Base-by-base conservation (phyloP, 2,113 vertebrate species). In the Alaudala cheleensis region DNA sequence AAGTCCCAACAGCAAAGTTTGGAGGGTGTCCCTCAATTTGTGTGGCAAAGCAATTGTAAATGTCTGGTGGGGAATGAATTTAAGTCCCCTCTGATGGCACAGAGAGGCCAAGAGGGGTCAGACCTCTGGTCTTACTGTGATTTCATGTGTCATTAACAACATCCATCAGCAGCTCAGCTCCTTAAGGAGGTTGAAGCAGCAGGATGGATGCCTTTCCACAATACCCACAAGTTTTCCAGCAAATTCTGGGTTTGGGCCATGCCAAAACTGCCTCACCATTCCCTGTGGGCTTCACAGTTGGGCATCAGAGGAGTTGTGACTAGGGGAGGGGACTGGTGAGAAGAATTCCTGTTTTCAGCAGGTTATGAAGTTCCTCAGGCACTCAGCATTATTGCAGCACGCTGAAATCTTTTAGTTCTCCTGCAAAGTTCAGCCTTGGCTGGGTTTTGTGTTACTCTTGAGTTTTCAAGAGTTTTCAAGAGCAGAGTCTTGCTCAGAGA, bases 331-430 rank as follows among this genome's bases (percentile, higher is more conserved):
- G 40, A 15, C 26, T 26, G 37, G 49, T 0, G 12, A 67, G 74
- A 26, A 53, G 47, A 79, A 90, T 69, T 53, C 37, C 5, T 65
- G 24, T 51, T 95, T 91, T 83, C 89, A 92, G 83, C 67, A 42
- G 54, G 42, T 88, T 90, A 72, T 77, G 40, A 5, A 88, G 39
- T 88, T 90, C 61, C 82, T 69, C 1, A 0, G 71, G 66, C n/a
- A 44, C 40, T 20, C 14, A 77, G 50, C 62, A 49, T 65, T 77
- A 80, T 31, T 73, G 76, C 80, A 93, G 89, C 62, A 37, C 1
- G 0, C 28, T 93, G 96, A 93, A 93, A 93, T 91, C n/a, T 60
- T 80, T 70, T 22, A 79, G 44, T 29, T 85, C 60, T 95, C 81
- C 92, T 85, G 74, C 51, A 74, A 54, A 74, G 82, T 33, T 82